Evolutionary conservation across 2,888 invertebrate genomes (phyloP), one percentile per base, ranked within the genome.

Genomic region (Tenthredo notha): DNA sequence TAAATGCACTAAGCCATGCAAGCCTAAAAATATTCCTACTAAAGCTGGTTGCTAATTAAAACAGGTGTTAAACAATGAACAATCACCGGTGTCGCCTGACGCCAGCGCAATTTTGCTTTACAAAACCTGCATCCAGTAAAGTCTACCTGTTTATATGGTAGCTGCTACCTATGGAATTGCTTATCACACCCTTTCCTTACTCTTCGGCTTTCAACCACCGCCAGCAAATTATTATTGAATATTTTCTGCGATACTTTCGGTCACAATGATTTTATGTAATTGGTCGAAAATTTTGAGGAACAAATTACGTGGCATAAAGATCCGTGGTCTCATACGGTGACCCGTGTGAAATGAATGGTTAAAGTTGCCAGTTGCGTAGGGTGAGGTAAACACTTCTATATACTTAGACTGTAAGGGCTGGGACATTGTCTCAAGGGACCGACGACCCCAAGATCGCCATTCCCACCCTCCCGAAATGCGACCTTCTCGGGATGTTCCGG

Each of bases 41-140:
- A 15, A 67, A 67, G 67, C 43, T 67, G 2, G 47, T 0, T 83
- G 83, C 83, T 83, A 83, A 87, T 86, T 84, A 77, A 87, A 87
- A 85, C 84, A 84, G 84, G 82, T 77, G 84, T 85, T 85, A 78
- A 85, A 84, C 84, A 86, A 86, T 85, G 84, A 86, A 86, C 77
- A 84, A 85, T 83, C 37, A 82, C 65, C 37, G 43, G 25, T 61
- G 37, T 21, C 29, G 65, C 58, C 78, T 47, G n/a, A 78, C 54
- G 78, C 58, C 58, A 37, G 58, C 33, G 40, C 15, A 21, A 25
- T 61, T 54, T 37, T 18, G 54, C 78, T 58, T 78, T 0, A 25
- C 37, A 37, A 50, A 54, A 61, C 25, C n/a, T 25, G 77, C 74
- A 74, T 43, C 29, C 77, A 77, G 29, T n/a, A 54, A n/a, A 29